A percentile compares a stretch with the other conserved stretches of the same genome.
These are phyloP conservation scores for Xiphorhynchus elegans DNA, from an alignment of 2,113 vertebrate species.

Conservation along the genomic window DNA sequence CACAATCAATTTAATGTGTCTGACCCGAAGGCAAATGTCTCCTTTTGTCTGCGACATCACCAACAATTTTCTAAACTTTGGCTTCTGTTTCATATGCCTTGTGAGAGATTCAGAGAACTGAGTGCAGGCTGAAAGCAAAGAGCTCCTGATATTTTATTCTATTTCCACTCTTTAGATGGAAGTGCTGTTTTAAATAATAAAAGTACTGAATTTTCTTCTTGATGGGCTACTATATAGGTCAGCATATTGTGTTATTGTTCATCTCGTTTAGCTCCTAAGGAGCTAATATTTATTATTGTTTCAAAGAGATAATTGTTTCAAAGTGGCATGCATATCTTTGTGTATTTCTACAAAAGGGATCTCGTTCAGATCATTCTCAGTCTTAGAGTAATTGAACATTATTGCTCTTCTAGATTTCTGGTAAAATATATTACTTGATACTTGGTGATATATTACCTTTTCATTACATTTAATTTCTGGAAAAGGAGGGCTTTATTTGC, in stretches of 20 bases:
- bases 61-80: conserved; percentile 15
- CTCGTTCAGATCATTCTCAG: neutral
- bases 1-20: conserved; percentile 42
- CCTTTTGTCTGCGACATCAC: neutral
- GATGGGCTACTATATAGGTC: neutral
- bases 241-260: neutral
- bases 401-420: neutral
- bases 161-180: neutral
- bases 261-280: neutral
- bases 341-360: neutral
- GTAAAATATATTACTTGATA: conserved; percentile 5
- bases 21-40: conserved; percentile 26
- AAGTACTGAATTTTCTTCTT: neutral
- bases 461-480: neutral
- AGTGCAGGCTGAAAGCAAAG: neutral
- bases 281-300: neutral
- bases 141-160: neutral
- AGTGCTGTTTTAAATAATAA: neutral
- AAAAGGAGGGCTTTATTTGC: conserved; percentile 9
- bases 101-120: neutral
- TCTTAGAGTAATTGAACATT: neutral
- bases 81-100: neutral
- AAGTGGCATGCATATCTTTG: neutral
- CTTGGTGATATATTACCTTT: neutral
- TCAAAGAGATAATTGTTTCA: neutral